phyloP scores from a whole-genome alignment of 1,140 invertebrate species.

The Sitophilus oryzae region DNA sequence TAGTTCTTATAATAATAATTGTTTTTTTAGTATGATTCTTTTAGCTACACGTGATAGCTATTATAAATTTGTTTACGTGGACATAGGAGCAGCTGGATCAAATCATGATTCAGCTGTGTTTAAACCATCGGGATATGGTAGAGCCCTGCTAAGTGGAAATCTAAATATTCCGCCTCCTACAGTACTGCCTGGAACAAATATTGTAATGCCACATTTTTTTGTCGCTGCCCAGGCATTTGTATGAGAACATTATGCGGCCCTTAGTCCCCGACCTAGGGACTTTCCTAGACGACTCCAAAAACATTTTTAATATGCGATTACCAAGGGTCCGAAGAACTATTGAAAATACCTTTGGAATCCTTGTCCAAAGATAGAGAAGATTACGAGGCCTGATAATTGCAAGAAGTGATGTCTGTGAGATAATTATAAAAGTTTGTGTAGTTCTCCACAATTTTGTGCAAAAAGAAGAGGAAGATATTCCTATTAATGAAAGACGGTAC shows the following conservation, averaged over 20 bases:
- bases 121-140: background rate
- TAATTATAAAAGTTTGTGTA: conserved; percentile 34
- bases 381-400: conserved; percentile 36
- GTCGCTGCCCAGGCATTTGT: conserved; percentile 46
- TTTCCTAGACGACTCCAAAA: conserved; percentile 26
- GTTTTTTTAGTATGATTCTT: too few species aligned
- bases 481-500: conserved; percentile 30
- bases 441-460: conserved; percentile 39
- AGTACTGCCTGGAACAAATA: background rate
- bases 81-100: conserved; percentile 2
- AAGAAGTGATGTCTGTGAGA: conserved; percentile 17
- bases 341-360: conserved; percentile 37
- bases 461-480: conserved; percentile 31
- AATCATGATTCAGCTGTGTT: background rate
- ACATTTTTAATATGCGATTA: conserved; percentile 39
- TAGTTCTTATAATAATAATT: too few species aligned
- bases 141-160: too few species aligned
- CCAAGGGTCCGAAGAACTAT: conserved; percentile 36
- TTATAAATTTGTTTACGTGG: conserved; percentile 5
- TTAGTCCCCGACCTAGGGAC: conserved; percentile 41
- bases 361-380: conserved; percentile 37
- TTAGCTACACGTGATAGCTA: too few species aligned
- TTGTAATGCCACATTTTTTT: conserved; percentile 40
- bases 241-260: conserved; percentile 42
- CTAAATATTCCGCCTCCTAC: background rate